A percentile compares a stretch with the other conserved stretches of the same genome.
Conservation (phyloP, 1,140 invertebrate species). For the Onthophagus taurus region DNA sequence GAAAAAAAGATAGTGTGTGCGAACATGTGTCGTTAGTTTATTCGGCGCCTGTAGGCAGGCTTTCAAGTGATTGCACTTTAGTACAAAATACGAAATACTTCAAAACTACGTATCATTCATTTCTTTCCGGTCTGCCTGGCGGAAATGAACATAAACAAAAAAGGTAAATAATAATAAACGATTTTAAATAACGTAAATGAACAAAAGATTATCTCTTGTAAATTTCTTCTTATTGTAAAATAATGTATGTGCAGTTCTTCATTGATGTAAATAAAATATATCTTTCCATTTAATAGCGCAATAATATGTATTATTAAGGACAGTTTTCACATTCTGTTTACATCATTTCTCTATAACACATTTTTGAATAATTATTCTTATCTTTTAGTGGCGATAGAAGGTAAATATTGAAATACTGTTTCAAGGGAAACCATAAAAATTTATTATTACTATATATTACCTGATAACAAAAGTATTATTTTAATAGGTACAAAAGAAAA, state of each 20-base stretch:
- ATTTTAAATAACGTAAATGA: not conserved
- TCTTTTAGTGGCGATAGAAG: too few relatives aligned
- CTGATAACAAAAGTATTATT: too few relatives aligned
- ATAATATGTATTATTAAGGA: too few relatives aligned
- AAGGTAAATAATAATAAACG: constrained; percentile 9
- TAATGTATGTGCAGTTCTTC: constrained; percentile 30
- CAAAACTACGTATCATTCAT: constrained; percentile 11
- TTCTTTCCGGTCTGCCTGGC: constrained; percentile 2
- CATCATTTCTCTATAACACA: too few relatives aligned
- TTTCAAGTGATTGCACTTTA: constrained; percentile 31
- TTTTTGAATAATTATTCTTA: too few relatives aligned
- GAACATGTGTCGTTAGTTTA: constrained; percentile 17
- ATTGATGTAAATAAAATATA: constrained; percentile 25
- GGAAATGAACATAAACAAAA: not conserved
- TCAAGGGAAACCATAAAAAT: too few relatives aligned
- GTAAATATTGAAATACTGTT: too few relatives aligned
- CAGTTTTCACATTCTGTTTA: too few relatives aligned
- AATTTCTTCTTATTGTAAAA: constrained; percentile 32
- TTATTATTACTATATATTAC: too few relatives aligned
- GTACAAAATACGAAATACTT: constrained; percentile 33
- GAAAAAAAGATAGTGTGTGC: constrained; percentile 36
- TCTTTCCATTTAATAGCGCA: not conserved
- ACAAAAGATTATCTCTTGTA: constrained; percentile 24
- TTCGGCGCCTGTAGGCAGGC: constrained; percentile 6
- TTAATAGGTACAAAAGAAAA: too few relatives aligned